Evolutionary conservation across 1,140 invertebrate genomes (phyloP).

Genomic region (Solen grandis): DNA sequence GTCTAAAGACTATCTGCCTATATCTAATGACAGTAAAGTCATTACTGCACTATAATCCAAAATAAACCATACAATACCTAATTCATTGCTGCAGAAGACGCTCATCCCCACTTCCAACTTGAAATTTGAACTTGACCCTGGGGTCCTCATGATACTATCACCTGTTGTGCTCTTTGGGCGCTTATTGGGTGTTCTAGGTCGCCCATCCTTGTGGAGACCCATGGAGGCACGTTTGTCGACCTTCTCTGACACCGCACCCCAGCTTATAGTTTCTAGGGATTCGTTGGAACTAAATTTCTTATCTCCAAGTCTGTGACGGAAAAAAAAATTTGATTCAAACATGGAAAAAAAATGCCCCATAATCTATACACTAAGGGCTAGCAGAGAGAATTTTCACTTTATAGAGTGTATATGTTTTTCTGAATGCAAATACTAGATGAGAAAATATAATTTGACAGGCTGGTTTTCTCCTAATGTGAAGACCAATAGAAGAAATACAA

Average conservation of each 20-base stretch:
- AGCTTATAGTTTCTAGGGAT: conserved; percentile 76
- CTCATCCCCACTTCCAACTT: conserved; percentile 80
- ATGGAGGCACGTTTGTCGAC: conserved; percentile 59
- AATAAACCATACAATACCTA: too few relatives aligned
- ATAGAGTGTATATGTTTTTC: not conserved
- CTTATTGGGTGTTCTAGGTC: conserved; percentile 42
- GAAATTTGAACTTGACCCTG: conserved; percentile 69
- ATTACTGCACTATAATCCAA: too few relatives aligned
- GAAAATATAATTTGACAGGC: too few relatives aligned
- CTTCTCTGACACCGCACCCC: conserved; percentile 75
- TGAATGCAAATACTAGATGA: too few relatives aligned
- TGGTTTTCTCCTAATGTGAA: too few relatives aligned
- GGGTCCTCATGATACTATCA: conserved; percentile 66
- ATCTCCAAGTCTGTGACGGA: conserved; percentile 70
- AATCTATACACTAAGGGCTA: not conserved
- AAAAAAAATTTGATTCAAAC: too few relatives aligned
- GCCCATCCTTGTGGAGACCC: conserved; percentile 20
- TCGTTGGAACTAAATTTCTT: conserved; percentile 74
- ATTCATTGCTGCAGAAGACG: conserved; percentile 81
- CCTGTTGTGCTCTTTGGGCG: conserved; percentile 44
- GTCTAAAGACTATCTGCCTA: too few relatives aligned
- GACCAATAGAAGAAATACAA: too few relatives aligned
- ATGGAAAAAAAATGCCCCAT: conserved; percentile 4
- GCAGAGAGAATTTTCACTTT: not conserved
- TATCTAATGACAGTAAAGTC: too few relatives aligned